phyloP scores from a whole-genome alignment of 2,113 vertebrate genomes.

The Thamnophis sirtalis region DNA sequence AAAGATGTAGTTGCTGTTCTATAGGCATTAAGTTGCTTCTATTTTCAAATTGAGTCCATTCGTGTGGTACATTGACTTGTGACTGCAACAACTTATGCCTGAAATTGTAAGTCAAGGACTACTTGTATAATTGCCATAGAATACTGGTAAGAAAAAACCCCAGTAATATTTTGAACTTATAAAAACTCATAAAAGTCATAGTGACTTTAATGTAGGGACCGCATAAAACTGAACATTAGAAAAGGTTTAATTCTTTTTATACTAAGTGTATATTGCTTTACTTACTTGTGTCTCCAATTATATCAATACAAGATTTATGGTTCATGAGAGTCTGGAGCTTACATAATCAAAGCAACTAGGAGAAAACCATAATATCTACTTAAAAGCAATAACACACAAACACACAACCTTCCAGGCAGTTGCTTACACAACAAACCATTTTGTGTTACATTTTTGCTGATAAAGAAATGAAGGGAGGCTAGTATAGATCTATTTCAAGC shows the following conservation, averaged over 20 bases:
- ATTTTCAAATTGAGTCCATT: neutral
- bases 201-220: neutral
- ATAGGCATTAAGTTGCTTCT: neutral
- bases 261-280: neutral
- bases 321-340: neutral
- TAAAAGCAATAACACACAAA: neutral
- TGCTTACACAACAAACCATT: too few species aligned
- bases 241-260: neutral
- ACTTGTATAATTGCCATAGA: neutral
- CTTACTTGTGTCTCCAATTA: neutral
- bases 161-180: neutral
- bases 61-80: neutral
- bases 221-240: neutral
- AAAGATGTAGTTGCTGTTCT: neutral
- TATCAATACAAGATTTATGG: neutral
- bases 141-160: neutral
- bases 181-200: neutral
- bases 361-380: neutral
- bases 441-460: too few species aligned
- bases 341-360: neutral
- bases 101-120: neutral
- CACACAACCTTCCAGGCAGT: too few species aligned
- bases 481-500: too few species aligned
- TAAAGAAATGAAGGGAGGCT: too few species aligned
- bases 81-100: neutral